Conservation (phyloP, 2,113 vertebrate genomes). For the Hassar affinis region DNA sequence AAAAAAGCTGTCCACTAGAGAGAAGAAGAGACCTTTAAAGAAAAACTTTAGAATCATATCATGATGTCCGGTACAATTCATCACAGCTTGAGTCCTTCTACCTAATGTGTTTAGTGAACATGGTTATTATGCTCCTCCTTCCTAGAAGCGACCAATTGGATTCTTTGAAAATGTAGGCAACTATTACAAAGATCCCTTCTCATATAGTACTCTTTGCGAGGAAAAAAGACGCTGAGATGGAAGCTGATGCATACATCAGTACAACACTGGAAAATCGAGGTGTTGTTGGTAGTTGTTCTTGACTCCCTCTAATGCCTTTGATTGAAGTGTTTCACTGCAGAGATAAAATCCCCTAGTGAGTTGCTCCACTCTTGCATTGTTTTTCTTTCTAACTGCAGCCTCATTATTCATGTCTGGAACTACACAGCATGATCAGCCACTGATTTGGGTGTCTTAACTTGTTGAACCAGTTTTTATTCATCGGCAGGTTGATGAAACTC, state of each 20-base stretch:
- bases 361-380: neutral
- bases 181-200: neutral
- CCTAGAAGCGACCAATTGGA: neutral
- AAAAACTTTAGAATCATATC: too few species aligned
- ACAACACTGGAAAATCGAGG: neutral
- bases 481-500: neutral
- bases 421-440: neutral
- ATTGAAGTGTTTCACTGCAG: constrained; percentile 8
- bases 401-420: constrained; percentile 9
- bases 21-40: too few species aligned
- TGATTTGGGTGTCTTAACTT: constrained; percentile 4
- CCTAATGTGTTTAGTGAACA: neutral
- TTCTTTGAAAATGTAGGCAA: neutral
- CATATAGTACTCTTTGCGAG: neutral
- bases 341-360: constrained; percentile 1
- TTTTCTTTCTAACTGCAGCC: neutral
- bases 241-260: neutral
- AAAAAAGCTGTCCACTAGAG: neutral
- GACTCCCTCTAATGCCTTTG: neutral
- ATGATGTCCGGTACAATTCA: too few species aligned
- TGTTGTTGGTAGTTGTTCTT: neutral
- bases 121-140: neutral
- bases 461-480: neutral
- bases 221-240: neutral
- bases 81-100: too few species aligned